A percentile compares a stretch with the other conserved stretches of the same genome.
phyloP scores from a whole-genome alignment of 2,888 invertebrate species.

The Timandra comae region DNA sequence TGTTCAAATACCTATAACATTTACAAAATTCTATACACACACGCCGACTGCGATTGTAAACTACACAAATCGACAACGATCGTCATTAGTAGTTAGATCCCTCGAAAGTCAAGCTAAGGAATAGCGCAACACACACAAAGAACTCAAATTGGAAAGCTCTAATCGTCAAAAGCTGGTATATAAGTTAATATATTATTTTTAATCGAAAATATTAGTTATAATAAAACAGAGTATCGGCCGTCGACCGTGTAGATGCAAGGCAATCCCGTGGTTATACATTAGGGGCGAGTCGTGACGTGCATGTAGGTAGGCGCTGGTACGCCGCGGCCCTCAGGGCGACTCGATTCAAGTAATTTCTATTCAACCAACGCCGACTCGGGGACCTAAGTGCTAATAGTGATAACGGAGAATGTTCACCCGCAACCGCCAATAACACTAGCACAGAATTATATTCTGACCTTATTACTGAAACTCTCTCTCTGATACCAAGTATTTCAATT shows the following conservation, averaged over 20 bases:
- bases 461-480: neutral
- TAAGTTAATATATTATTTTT: too few species aligned
- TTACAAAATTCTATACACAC: too few species aligned
- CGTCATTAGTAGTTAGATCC: too few species aligned
- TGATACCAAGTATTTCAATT: neutral
- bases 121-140: too few species aligned
- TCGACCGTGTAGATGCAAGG: constrained; percentile 5
- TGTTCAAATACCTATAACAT: too few species aligned
- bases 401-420: constrained; percentile 39
- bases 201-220: neutral
- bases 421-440: constrained; percentile 29
- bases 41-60: too few species aligned
- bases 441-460: neutral
- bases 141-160: too few species aligned
- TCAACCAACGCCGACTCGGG: constrained; percentile 37
- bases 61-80: too few species aligned
- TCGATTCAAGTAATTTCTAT: constrained; percentile 56
- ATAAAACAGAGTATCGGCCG: constrained; percentile 11
- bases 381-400: constrained; percentile 59
- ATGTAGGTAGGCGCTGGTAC: constrained; percentile 29
- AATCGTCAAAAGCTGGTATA: constrained; percentile 1
- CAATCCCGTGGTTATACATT: constrained; percentile 6
- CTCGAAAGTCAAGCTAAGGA: too few species aligned
- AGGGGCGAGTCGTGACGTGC: constrained; percentile 24
- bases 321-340: constrained; percentile 21